A percentile compares a stretch with the other conserved stretches of the same genome.
phyloP scores from a whole-genome alignment of 2,888 invertebrate genomes.

The Ophion ellenae region DNA sequence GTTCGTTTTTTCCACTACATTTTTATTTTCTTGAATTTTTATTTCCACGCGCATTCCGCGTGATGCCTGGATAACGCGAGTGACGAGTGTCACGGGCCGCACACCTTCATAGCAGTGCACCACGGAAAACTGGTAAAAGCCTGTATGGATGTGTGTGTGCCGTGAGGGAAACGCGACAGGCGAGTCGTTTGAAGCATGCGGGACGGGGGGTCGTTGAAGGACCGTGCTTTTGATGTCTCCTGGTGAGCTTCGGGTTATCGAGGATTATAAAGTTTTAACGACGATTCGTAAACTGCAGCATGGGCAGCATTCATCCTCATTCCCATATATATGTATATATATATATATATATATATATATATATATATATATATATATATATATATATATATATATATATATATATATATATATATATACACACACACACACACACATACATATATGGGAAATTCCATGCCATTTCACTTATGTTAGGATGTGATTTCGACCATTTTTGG shows the following conservation, averaged over 20 bases:
- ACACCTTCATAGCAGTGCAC: slow-evolving; percentile 42
- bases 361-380: slow-evolving; percentile 27
- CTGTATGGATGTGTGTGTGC: neutral
- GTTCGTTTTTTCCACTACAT: neutral
- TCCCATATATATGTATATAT: slow-evolving; percentile 24
- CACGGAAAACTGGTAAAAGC: slow-evolving; percentile 24
- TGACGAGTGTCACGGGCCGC: slow-evolving; percentile 31
- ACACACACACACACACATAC: too few species aligned
- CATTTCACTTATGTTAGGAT: too few species aligned
- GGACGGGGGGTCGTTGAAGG: slow-evolving; percentile 15
- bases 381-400: slow-evolving; percentile 30
- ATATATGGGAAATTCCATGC: neutral
- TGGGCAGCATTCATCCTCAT: slow-evolving; percentile 59
- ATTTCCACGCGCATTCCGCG: neutral
- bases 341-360: slow-evolving; percentile 32
- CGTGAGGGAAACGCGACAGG: neutral
- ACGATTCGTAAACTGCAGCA: slow-evolving; percentile 69
- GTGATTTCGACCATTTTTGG: too few species aligned
- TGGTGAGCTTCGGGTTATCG: slow-evolving; percentile 63
- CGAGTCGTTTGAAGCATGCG: slow-evolving; percentile 5
- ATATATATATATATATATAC: slow-evolving; percentile 33
- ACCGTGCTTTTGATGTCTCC: slow-evolving; percentile 58
- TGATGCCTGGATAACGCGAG: slow-evolving; percentile 37
- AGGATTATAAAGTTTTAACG: slow-evolving; percentile 75
- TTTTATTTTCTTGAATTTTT: neutral